phyloP scores from a whole-genome alignment of 1,140 invertebrate species.

The Myzus persicae region DNA sequence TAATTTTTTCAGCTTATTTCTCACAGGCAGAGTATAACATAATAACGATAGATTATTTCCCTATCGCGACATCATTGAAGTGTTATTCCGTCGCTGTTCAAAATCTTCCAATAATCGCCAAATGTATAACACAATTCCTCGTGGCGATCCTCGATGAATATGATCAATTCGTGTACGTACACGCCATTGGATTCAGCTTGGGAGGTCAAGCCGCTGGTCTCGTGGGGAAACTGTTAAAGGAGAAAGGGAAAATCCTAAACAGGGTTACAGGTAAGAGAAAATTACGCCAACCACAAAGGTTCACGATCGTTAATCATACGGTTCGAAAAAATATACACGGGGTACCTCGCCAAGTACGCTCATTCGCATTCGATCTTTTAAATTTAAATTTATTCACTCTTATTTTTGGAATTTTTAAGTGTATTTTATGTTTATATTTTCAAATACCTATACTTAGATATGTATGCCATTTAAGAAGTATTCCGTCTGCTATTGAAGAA shows the following conservation, averaged over 20 bases:
- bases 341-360: background rate
- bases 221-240: background rate
- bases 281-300: background rate
- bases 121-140: background rate
- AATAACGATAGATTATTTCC: background rate
- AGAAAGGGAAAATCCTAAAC: background rate
- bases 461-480: background rate
- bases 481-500: too few relatives aligned
- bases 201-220: constrained; percentile 4
- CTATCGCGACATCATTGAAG: background rate
- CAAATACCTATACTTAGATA: background rate
- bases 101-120: background rate
- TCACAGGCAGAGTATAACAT: background rate
- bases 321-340: background rate
- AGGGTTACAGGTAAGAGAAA: background rate
- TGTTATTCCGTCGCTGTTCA: background rate
- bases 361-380: background rate
- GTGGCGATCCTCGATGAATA: background rate
- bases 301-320: background rate
- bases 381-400: background rate
- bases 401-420: background rate
- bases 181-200: constrained; percentile 24
- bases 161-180: background rate
- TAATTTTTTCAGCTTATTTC: constrained; percentile 21
- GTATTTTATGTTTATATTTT: background rate